These are phyloP conservation scores for Caenorhabditis angaria DNA, from an alignment of 2,888 invertebrate species.

Conservation along the genomic window DNA sequence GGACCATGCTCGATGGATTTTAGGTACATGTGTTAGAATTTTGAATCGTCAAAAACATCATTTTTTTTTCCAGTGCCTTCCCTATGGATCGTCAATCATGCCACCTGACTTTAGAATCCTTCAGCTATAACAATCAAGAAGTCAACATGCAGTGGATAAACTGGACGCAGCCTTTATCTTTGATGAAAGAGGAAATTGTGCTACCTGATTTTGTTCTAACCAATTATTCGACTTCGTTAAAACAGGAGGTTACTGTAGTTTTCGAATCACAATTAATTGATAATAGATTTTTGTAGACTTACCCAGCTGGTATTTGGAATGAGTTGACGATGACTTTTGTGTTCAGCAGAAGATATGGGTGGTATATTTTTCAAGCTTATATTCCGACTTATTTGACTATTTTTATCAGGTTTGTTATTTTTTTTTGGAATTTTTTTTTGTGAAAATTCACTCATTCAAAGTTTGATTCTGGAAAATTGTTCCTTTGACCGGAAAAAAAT, in stretches of 20 bases:
- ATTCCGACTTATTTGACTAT: constrained; percentile 72
- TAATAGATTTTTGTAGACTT: constrained; percentile 40
- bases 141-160: constrained; percentile 68
- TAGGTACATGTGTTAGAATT: constrained; percentile 21
- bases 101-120: constrained; percentile 68
- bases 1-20: constrained; percentile 67
- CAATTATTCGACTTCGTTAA: constrained; percentile 62
- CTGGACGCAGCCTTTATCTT: constrained; percentile 57
- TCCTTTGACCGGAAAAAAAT: no score
- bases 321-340: constrained; percentile 69
- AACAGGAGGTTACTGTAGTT: constrained; percentile 47
- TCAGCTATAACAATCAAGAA: constrained; percentile 66
- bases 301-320: constrained; percentile 71
- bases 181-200: constrained; percentile 68
- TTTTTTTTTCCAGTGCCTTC: constrained; percentile 50
- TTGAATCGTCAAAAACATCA: neutral
- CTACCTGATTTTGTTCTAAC: constrained; percentile 69
- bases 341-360: constrained; percentile 70
- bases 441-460: no score
- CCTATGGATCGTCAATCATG: constrained; percentile 70
- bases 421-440: no score
- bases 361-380: constrained; percentile 72
- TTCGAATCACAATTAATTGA: no score
- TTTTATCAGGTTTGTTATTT: constrained; percentile 68
- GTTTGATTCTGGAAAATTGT: no score